These are phyloP conservation scores for Caracal caracal DNA, from an alignment of 2,113 vertebrate species.

Conservation along the genomic window DNA sequence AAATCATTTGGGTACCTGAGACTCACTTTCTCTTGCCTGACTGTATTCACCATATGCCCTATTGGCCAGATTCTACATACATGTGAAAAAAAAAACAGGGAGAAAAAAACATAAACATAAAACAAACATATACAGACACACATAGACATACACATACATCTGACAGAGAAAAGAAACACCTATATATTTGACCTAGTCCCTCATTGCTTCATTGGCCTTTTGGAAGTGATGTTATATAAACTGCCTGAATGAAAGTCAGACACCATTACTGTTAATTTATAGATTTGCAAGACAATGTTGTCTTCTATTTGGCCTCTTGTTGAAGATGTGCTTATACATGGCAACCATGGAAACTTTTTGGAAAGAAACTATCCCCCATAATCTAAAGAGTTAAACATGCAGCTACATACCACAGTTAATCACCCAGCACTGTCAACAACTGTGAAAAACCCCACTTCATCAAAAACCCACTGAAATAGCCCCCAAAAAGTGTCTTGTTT, in stretches of 20 bases:
- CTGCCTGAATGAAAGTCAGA: neutral
- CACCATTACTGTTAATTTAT: neutral
- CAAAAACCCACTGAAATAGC: neutral
- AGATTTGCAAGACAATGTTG: neutral
- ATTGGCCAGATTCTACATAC: neutral
- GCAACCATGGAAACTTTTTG: neutral
- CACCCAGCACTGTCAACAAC: neutral
- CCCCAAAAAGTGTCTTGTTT: neutral
- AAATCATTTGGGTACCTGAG: neutral
- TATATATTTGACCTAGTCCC: too few relatives aligned
- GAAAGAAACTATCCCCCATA: neutral
- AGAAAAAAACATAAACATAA: neutral
- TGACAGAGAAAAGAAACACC: too few relatives aligned
- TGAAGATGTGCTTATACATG: neutral
- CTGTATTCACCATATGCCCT: neutral
- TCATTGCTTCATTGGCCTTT: neutral
- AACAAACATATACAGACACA: neutral
- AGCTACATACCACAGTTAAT: neutral
- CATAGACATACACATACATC: neutral
- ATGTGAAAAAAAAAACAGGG: neutral
- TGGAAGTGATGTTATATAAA: neutral
- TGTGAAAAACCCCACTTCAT: neutral
- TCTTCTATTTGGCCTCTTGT: neutral
- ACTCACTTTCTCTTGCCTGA: neutral
- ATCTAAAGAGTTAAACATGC: neutral